phyloP scores from a whole-genome alignment of 2,113 vertebrate genomes.

The Varanus komodoensis region DNA sequence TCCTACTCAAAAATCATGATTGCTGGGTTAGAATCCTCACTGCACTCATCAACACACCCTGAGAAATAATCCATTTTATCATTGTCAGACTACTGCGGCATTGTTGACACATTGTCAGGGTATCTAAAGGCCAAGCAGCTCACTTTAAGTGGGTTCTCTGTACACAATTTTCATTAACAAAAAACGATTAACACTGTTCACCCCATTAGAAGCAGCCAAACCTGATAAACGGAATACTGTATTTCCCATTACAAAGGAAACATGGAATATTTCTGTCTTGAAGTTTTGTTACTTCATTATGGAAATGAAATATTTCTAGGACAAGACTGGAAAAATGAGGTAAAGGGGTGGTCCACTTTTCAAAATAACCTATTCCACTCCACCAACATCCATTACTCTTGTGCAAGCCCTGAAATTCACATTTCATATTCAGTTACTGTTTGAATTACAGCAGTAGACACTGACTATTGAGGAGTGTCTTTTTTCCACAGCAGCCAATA shows the following conservation, averaged over 20 bases:
- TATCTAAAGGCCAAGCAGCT: not conserved
- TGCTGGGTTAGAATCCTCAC: not conserved
- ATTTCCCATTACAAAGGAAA: conserved; percentile 9
- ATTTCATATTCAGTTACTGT: conserved; percentile 13
- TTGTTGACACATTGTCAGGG: not conserved
- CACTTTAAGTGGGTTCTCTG: not conserved
- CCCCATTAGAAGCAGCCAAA: not conserved
- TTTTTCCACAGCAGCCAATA: not conserved
- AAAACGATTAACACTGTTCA: not conserved
- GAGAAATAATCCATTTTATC: not conserved
- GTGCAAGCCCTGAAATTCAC: not conserved
- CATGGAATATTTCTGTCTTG: not conserved
- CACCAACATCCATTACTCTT: not conserved
- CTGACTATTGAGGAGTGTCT: not conserved
- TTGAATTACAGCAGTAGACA: not conserved
- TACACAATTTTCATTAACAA: not conserved
- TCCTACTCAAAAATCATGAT: not conserved
- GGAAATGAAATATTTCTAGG: not conserved
- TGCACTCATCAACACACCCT: not conserved
- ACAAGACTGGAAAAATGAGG: not conserved
- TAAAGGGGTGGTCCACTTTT: not conserved
- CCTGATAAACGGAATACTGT: not conserved
- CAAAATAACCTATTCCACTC: not conserved
- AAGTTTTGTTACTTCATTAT: not conserved
- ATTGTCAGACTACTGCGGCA: not conserved